A percentile compares a stretch with the other conserved stretches of the same genome.
These are phyloP conservation scores for Alcis repandata DNA, from an alignment of 2,888 invertebrate species.

Conservation along the genomic window DNA sequence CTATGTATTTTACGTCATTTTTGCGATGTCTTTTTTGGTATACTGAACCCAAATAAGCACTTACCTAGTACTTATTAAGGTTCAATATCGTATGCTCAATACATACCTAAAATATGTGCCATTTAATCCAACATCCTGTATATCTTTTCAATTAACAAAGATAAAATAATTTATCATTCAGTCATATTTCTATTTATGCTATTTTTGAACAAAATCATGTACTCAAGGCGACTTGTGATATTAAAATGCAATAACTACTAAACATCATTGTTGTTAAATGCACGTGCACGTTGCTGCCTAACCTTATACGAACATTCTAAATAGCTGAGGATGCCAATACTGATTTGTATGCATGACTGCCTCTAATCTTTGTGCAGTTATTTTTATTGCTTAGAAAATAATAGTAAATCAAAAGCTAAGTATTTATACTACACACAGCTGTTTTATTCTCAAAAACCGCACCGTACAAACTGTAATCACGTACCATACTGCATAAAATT, in stretches of 20 bases:
- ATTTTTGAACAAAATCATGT: slow-evolving; percentile 6
- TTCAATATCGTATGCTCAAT: too few species aligned
- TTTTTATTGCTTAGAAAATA: not conserved
- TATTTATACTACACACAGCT: not conserved
- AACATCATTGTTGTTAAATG: slow-evolving; percentile 9
- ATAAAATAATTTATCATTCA: too few species aligned
- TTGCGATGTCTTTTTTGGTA: too few species aligned
- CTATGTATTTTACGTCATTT: too few species aligned
- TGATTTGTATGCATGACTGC: slow-evolving; percentile 4
- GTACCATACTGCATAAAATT: too few species aligned
- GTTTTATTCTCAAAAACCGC: too few species aligned
- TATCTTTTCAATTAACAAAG: too few species aligned
- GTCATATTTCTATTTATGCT: not conserved
- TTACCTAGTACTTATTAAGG: too few species aligned
- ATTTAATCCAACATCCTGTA: too few species aligned
- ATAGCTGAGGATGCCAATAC: not conserved
- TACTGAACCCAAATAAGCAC: too few species aligned
- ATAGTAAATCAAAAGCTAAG: not conserved
- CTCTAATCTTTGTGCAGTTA: not conserved
- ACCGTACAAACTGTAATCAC: too few species aligned
- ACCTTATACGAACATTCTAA: not conserved
- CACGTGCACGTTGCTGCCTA: not conserved
- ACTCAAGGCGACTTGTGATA: slow-evolving; percentile 4
- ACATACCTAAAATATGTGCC: too few species aligned
- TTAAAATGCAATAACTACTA: slow-evolving; percentile 6